Percentiles rank a stretch among this genome's conserved stretches.
Conservation (phyloP, 2,888 invertebrate species). For the Drosophila algonquin region DNA sequence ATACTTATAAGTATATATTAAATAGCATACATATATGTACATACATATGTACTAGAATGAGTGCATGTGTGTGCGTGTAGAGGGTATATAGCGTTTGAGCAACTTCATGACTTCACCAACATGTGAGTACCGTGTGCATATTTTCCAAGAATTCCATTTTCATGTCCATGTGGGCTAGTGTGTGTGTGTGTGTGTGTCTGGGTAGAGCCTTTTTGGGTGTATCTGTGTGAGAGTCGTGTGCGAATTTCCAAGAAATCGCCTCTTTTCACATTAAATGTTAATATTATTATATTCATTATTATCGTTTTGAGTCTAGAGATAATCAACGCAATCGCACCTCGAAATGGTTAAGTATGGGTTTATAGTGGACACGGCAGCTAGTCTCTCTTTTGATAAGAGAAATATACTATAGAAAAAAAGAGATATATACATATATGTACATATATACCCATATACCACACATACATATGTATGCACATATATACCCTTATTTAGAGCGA, state of each 20-base stretch:
- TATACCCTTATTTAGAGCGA: no score
- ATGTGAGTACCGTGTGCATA: constrained; percentile 67
- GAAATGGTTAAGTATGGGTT: not conserved
- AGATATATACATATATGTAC: no score
- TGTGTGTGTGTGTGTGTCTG: constrained; percentile 13
- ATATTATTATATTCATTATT: constrained; percentile 62
- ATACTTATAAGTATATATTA: not conserved
- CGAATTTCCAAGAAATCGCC: constrained; percentile 62
- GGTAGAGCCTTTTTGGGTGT: constrained; percentile 55
- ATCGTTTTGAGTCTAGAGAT: constrained; percentile 43
- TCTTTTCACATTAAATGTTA: constrained; percentile 65
- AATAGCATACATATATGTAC: not conserved
- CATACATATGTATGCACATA: not conserved
- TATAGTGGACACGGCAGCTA: constrained; percentile 9
- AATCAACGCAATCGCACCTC: constrained; percentile 25
- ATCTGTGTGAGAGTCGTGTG: constrained; percentile 27
- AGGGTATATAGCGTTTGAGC: constrained; percentile 32
- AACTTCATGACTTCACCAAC: constrained; percentile 73
- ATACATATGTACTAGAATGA: not conserved
- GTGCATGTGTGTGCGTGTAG: constrained; percentile 33
- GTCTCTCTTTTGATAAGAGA: constrained; percentile 23
- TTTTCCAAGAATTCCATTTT: constrained; percentile 66
- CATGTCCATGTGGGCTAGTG: not conserved
- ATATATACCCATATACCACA: not conserved
- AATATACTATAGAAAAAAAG: not conserved